phyloP scores from a whole-genome alignment of 2,888 invertebrate species.

The Drosophila testacea region DNA sequence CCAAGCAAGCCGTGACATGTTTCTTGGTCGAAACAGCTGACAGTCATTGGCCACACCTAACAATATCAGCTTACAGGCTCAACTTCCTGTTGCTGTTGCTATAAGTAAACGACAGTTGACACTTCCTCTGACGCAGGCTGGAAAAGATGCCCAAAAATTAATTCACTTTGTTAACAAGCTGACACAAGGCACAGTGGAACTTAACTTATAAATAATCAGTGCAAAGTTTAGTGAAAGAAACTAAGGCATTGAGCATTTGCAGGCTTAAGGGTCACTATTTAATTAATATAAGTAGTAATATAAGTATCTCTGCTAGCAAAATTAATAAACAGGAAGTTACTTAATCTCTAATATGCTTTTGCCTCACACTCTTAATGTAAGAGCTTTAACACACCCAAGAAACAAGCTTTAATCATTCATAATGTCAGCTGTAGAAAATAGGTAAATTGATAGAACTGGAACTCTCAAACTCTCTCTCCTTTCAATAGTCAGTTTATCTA shows the following conservation, averaged over 20 bases:
- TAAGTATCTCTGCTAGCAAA: no score
- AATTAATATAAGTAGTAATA: neutral
- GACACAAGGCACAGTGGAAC: slow-evolving; percentile 4
- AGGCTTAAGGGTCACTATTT: neutral
- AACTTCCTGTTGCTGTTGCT: slow-evolving; percentile 19
- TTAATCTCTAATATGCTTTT: no score
- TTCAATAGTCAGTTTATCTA: no score
- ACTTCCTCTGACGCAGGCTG: slow-evolving; percentile 19
- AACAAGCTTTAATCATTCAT: no score
- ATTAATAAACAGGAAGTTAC: no score
- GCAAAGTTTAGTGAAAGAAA: no score
- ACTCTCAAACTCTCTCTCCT: no score
- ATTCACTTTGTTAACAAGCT: slow-evolving; percentile 23
- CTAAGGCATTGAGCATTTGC: neutral
- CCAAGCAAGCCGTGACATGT: slow-evolving; percentile 23
- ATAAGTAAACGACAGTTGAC: slow-evolving; percentile 35
- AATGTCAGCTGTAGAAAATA: no score
- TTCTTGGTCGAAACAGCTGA: slow-evolving; percentile 18
- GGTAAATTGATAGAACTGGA: no score
- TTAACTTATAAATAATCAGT: neutral
- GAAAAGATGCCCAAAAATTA: slow-evolving; percentile 7
- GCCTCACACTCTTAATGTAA: no score
- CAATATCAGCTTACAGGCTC: slow-evolving; percentile 12
- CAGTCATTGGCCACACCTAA: slow-evolving; percentile 38
- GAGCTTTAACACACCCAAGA: no score